A percentile compares a stretch with the other conserved stretches of the same genome.
Evolutionary conservation across 2,113 vertebrate genomes (phyloP).

Genomic region (Sylvietta virens): DNA sequence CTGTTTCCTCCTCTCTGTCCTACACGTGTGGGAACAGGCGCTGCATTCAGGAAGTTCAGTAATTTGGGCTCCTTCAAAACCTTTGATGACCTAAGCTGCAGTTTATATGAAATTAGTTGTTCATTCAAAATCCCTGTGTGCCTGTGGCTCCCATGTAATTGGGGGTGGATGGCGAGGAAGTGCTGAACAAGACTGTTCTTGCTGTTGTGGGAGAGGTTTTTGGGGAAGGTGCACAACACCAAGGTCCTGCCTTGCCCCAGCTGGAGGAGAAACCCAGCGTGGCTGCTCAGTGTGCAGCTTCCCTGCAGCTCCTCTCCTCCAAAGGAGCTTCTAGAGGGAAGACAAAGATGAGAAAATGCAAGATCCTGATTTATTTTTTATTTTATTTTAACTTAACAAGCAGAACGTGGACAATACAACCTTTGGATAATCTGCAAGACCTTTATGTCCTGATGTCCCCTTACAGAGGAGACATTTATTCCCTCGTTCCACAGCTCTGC

Average conservation of each 20-base stretch:
- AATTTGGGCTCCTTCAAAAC: background rate
- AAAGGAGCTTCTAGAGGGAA: background rate
- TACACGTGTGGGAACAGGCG: background rate
- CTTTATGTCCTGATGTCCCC: background rate
- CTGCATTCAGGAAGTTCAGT: background rate
- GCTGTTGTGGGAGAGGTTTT: background rate
- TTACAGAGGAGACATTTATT: background rate
- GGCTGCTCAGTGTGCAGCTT: background rate
- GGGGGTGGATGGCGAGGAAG: background rate
- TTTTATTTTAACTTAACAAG: background rate
- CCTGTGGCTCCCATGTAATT: background rate
- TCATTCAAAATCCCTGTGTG: background rate
- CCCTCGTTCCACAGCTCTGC: background rate
- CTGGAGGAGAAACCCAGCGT: background rate
- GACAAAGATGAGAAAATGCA: background rate
- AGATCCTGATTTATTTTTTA: background rate
- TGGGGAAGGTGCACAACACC: background rate
- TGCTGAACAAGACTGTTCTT: background rate
- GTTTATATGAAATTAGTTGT: background rate
- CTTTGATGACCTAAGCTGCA: slow-evolving; percentile 12
- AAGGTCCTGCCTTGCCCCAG: background rate
- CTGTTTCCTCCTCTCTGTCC: slow-evolving; percentile 10
- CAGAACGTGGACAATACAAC: background rate
- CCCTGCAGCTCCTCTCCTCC: background rate
- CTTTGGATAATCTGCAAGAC: background rate